phyloP scores from a whole-genome alignment of 1,140 invertebrate genomes.

The Drosophila prosaltans region DNA sequence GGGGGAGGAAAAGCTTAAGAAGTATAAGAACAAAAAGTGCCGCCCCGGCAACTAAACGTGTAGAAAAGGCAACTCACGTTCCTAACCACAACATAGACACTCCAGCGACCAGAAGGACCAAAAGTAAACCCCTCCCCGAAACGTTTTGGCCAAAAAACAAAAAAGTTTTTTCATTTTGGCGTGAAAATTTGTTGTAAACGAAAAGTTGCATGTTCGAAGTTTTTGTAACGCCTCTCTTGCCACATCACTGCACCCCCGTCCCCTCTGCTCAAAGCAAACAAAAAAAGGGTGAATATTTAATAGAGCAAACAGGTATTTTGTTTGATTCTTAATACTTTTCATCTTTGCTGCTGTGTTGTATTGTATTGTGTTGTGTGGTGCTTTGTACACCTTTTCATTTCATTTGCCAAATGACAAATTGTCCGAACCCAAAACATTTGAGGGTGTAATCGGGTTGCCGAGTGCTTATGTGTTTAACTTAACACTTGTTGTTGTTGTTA shows the following conservation, averaged over 20 bases:
- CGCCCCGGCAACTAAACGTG: neutral
- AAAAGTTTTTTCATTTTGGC: constrained; percentile 78
- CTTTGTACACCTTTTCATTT: neutral
- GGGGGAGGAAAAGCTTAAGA: neutral
- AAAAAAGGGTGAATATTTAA: constrained; percentile 78
- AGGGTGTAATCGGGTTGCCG: neutral
- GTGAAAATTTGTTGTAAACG: constrained; percentile 79
- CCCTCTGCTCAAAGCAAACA: neutral
- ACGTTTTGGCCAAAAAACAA: neutral
- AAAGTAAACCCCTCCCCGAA: neutral
- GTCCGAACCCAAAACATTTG: constrained; percentile 37
- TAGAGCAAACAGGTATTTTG: constrained; percentile 52
- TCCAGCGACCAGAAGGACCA: neutral
- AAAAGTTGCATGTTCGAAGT: constrained; percentile 55
- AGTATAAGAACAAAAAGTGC: constrained; percentile 1
- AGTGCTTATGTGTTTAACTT: constrained; percentile 51
- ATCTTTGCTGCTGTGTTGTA: neutral
- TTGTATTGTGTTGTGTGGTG: too few species aligned
- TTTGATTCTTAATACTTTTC: constrained; percentile 15
- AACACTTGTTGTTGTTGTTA: constrained; percentile 67
- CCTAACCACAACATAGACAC: constrained; percentile 23
- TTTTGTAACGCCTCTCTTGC: constrained; percentile 11
- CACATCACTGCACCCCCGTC: neutral
- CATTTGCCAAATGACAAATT: constrained; percentile 72
- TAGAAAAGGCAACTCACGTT: constrained; percentile 37